phyloP scores from a whole-genome alignment of 2,113 vertebrate species.

The Sminthopsis crassicaudata region DNA sequence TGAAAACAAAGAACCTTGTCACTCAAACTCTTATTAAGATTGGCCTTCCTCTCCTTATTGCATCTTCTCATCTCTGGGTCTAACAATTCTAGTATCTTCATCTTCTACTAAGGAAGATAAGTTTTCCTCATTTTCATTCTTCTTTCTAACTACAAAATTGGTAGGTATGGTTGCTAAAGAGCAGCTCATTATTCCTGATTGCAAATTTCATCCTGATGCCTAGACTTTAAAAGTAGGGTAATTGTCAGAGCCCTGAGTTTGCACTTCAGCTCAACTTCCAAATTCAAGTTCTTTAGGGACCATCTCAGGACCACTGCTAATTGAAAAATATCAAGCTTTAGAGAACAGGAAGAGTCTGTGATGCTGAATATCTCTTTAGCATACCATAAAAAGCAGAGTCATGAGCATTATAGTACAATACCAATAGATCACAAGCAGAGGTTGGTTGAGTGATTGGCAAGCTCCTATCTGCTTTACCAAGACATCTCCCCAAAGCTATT shows the following conservation, averaged over 20 bases:
- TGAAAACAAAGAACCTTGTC: background rate
- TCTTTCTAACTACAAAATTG: conserved; percentile 28
- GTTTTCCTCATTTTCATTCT: conserved; percentile 46
- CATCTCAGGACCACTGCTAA: background rate
- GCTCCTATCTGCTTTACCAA: background rate
- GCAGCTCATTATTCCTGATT: background rate
- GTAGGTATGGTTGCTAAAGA: background rate
- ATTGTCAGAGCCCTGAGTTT: background rate
- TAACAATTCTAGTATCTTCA: background rate
- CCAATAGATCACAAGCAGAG: background rate
- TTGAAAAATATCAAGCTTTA: background rate
- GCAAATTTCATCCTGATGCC: conserved; percentile 32
- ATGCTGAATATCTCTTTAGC: background rate
- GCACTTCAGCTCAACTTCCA: background rate
- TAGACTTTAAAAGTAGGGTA: conserved; percentile 19
- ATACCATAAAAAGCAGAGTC: conserved; percentile 10
- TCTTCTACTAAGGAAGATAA: conserved; percentile 19
- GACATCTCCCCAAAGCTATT: conserved; percentile 26
- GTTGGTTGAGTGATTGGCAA: background rate
- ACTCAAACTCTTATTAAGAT: background rate
- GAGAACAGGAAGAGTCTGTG: background rate
- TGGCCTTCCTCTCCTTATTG: background rate
- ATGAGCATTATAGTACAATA: background rate
- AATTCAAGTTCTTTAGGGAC: conserved; percentile 21
- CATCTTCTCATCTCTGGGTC: background rate